These are phyloP conservation scores for Rhagium mordax DNA, from an alignment of 2,888 invertebrate genomes.

Conservation along the genomic window DNA sequence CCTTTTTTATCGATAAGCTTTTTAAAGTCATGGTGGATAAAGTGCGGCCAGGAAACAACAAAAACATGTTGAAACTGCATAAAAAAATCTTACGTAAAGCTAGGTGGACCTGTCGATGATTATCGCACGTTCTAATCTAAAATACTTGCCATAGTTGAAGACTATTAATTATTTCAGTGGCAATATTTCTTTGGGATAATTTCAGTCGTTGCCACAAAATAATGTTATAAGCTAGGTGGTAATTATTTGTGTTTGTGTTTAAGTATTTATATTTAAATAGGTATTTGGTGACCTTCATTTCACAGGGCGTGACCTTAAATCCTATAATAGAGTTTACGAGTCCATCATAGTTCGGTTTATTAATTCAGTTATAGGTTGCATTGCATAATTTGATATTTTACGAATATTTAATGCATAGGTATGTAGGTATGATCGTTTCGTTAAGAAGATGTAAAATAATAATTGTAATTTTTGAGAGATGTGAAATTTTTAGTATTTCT, in stretches of 20 bases:
- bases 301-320: background rate
- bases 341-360: background rate
- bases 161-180: background rate
- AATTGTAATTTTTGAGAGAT: too few relatives aligned
- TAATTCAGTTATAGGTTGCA: background rate
- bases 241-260: background rate
- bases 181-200: background rate
- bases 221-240: too few relatives aligned
- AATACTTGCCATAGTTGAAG: background rate
- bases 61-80: too few relatives aligned
- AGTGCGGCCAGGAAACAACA: too few relatives aligned
- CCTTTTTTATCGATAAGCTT: too few relatives aligned
- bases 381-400: background rate
- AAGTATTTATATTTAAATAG: background rate
- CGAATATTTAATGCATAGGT: too few relatives aligned
- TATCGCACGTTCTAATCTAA: background rate
- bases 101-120: background rate
- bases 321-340: background rate
- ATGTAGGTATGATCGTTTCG: too few relatives aligned
- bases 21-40: too few relatives aligned
- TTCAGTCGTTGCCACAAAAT: too few relatives aligned
- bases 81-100: background rate
- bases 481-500: too few relatives aligned
- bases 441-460: too few relatives aligned
- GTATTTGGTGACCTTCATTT: background rate